Base-by-base conservation (phyloP, 2,113 vertebrate species). In the Sinocyclocheilus maitianheensis region DNA sequence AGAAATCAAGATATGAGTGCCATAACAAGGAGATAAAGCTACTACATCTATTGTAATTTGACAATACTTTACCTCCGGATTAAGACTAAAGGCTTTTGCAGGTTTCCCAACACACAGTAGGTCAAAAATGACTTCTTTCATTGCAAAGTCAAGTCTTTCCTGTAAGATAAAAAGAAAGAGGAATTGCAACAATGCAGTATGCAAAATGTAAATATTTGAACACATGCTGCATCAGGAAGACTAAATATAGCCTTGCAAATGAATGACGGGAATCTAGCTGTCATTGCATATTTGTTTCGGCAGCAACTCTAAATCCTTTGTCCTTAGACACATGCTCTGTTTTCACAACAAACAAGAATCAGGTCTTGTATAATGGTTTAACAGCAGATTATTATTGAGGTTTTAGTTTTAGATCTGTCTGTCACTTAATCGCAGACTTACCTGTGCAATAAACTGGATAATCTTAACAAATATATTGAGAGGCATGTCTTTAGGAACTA, bases 101-200 rank as follows among this genome's bases (percentile, higher is more conserved):
- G 97, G 96, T 91, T 99, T 99, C 92, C 98, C 98, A 62, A 99
- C 98, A 92, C 96, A 97, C 89, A 99, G 95, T 87, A 99, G 97
- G 90, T 99, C 98, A 94, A 97, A 99, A 92, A 99, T 98, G 87
- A 99, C 98, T 95, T 99, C 98, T 92, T 99, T 99, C 98, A 99
- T 99, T 81, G 98, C 97, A 91, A 99, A 99, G 95, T 99, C 98
- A 89, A 99, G 96, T 86, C 96, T 96, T 90, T 99, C 98, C 98
- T 99, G 88, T 88, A 81, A 81, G 89, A 65, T 67, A 71, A 72
- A 40, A 62, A 55, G 46, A 74, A 86, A 6, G 30, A 26, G 58
- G 65, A 46, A 74, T 62, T 46, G 2, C 5, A 78, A 51, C 0
- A 2, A 40, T 22, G 12, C 10, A 2, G n/a, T 72, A 79, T 78